phyloP scores from a whole-genome alignment of 2,888 invertebrate species.

The Drosophila mimetica region DNA sequence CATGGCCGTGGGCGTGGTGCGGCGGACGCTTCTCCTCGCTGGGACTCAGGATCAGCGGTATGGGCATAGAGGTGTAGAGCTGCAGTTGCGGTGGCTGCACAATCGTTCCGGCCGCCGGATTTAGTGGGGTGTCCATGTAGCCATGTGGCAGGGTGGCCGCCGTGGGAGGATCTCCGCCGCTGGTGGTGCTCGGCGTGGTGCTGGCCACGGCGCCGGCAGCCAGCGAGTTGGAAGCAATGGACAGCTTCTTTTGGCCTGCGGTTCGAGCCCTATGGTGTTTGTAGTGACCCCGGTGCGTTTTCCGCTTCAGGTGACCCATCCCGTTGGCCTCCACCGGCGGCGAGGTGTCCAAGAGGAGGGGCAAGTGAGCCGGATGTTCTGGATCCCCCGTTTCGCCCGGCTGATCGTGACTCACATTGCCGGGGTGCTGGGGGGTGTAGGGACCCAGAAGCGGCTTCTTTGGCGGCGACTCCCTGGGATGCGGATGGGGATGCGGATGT shows the following conservation, averaged over 20 bases:
- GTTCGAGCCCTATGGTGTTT: conserved; percentile 72
- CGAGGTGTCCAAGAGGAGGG: conserved; percentile 70
- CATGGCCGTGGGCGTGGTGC: conserved; percentile 71
- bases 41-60: conserved; percentile 80
- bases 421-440: conserved; percentile 16
- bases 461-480: conserved; percentile 62
- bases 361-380: conserved; percentile 50
- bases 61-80: conserved; percentile 81
- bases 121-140: conserved; percentile 74
- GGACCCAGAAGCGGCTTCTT: conserved; percentile 48
- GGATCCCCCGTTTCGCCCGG: conserved; percentile 40
- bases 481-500: conserved; percentile 74
- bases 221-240: conserved; percentile 10
- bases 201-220: conserved; percentile 7
- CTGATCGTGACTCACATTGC: conserved; percentile 34
- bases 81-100: conserved; percentile 67
- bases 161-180: conserved; percentile 24
- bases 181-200: conserved; percentile 35
- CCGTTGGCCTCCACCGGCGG: conserved; percentile 51
- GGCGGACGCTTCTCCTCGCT: conserved; percentile 77
- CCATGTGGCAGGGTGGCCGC: conserved; percentile 49
- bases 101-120: conserved; percentile 74
- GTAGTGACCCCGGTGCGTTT: conserved; percentile 78
- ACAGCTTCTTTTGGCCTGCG: conserved; percentile 45
- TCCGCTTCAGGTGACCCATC: conserved; percentile 65